Conservation (phyloP, 2,113 vertebrate species). For the Cairina moschata region DNA sequence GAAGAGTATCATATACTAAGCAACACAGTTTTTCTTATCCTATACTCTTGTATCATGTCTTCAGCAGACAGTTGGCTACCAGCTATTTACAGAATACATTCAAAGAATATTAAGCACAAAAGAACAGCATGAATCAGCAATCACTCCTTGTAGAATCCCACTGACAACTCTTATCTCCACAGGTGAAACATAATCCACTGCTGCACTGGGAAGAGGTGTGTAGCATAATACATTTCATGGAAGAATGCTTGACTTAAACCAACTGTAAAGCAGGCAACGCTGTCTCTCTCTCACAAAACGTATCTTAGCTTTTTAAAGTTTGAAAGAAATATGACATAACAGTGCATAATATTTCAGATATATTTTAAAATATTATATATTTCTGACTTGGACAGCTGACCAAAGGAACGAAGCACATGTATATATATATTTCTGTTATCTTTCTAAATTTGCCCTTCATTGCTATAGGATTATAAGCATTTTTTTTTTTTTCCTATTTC, state of each 20-base stretch:
- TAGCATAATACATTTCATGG: not conserved
- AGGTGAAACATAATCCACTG: not conserved
- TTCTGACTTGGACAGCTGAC: not conserved
- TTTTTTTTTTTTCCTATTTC: not conserved
- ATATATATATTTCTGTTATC: not conserved
- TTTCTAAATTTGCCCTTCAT: not conserved
- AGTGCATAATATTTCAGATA: not conserved
- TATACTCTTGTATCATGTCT: not conserved
- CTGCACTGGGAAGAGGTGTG: not conserved
- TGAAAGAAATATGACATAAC: not conserved
- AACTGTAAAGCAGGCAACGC: not conserved
- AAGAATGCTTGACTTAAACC: not conserved
- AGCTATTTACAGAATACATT: fast-evolving
- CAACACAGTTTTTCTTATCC: not conserved
- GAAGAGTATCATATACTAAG: not conserved
- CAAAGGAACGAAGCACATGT: not conserved
- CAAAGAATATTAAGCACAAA: not conserved
- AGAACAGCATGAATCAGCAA: not conserved
- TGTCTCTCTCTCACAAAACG: not conserved
- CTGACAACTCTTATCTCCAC: not conserved
- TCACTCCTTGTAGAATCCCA: not conserved
- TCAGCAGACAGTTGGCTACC: not conserved
- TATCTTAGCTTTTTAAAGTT: not conserved
- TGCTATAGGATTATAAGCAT: not conserved
- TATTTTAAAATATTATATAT: not conserved